Evolutionary conservation across 2,888 invertebrate species (phyloP).

Genomic region (Amiota mariae): DNA sequence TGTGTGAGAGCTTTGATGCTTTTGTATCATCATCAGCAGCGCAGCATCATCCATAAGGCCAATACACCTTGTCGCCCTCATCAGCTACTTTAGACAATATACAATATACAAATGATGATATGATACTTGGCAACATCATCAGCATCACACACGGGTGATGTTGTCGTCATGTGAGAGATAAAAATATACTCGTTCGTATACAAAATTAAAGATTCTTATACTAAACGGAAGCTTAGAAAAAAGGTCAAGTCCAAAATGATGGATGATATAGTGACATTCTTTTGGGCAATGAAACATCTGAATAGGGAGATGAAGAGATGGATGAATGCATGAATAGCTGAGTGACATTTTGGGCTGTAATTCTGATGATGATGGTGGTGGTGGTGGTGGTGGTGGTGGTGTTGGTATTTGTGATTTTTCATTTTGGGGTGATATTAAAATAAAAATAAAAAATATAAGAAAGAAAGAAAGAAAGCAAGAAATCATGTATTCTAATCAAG

Average conservation of each 20-base stretch:
- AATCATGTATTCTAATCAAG: slow-evolving; percentile 6
- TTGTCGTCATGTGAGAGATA: slow-evolving; percentile 41
- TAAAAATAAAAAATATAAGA: neutral
- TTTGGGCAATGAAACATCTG: slow-evolving; percentile 37
- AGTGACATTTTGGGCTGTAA: slow-evolving; percentile 56
- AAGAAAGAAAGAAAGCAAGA: slow-evolving; percentile 20
- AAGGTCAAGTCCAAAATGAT: slow-evolving; percentile 74
- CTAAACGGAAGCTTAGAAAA: slow-evolving; percentile 68
- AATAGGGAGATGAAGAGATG: slow-evolving; percentile 49
- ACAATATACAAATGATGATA: too few relatives aligned
- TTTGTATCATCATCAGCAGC: too few relatives aligned
- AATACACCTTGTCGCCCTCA: slow-evolving; percentile 6
- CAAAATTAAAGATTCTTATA: slow-evolving; percentile 64
- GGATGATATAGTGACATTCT: slow-evolving; percentile 71
- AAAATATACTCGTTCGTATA: slow-evolving; percentile 41
- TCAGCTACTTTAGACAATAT: neutral
- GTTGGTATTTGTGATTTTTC: slow-evolving; percentile 11
- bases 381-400: slow-evolving; percentile 27
- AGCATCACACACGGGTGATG: neutral
- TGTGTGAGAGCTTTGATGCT: slow-evolving; percentile 46
- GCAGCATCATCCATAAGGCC: neutral
- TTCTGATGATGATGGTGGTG: slow-evolving; percentile 36
- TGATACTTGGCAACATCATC: neutral
- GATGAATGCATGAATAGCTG: slow-evolving; percentile 46
- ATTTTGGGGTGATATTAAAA: slow-evolving; percentile 29